Conservation (phyloP, 2,113 vertebrate genomes). For the Oreochromis spilurus region DNA sequence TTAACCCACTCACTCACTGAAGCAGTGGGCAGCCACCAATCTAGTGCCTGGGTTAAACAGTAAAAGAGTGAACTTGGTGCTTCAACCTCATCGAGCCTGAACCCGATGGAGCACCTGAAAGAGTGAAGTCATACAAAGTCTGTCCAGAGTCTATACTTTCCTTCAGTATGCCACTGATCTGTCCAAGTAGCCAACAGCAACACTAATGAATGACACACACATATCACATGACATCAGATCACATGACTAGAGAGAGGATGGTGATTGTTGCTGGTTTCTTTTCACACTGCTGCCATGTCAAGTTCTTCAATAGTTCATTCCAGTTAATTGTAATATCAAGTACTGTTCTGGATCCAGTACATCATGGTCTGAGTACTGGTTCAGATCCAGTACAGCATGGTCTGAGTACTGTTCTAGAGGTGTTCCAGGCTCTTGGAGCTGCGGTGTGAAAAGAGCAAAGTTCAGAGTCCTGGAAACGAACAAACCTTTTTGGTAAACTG, state of each 20-base stretch:
- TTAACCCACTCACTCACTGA: background rate
- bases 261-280: conserved; percentile 26
- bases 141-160: background rate
- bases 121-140: background rate
- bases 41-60: background rate
- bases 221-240: conserved; percentile 19
- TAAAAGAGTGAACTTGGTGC: background rate
- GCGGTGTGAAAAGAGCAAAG: conserved; percentile 50
- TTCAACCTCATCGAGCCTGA: background rate
- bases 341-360: background rate
- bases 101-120: background rate
- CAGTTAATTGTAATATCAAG: background rate
- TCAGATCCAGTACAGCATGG: background rate
- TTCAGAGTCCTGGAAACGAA: conserved; percentile 44
- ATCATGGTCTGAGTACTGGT: background rate
- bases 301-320: background rate
- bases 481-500: background rate
- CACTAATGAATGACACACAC: conserved; percentile 22
- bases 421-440: conserved; percentile 3
- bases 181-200: background rate
- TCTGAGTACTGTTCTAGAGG: background rate
- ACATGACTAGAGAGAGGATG: conserved; percentile 43
- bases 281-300: conserved; percentile 36
- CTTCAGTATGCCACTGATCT: background rate
- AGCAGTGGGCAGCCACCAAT: background rate